Evolutionary conservation across 2,113 vertebrate species (phyloP), one percentile per base, ranked within the genome.

Genomic region (Sapayoa aenigma): DNA sequence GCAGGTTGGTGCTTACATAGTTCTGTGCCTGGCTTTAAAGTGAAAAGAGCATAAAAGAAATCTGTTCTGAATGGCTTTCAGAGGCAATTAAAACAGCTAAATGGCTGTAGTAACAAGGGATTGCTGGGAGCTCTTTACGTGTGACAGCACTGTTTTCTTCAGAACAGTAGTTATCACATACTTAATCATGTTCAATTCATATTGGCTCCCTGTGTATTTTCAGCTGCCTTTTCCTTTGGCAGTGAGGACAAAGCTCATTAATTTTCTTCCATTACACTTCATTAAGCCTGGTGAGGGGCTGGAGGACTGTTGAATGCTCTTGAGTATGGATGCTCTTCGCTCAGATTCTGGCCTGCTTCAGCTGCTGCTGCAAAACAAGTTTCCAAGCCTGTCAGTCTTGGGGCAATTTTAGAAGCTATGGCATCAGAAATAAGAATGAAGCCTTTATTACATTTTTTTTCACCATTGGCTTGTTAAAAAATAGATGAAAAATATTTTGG

Each of bases 101-200:
- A 27, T 90, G 56, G 56, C 44, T 77, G 47, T 74, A 86, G 80
- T 90, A 76, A 53, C 58, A 76, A 81, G 59, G 42, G 55, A 65
- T 63, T 80, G 71, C 71, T 87, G 33, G 5, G 24, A 69, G 75
- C 78, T 95, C 30, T 77, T 90, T 73, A 52, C 55, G 82, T 82
- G n/a, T 85, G 91, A 83, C 78, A 93, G 84, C 71, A 60, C 46
- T 31, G 23, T 91, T 95, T 95, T 80, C 88, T 88, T 90, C 21
- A 71, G 79, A 93, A 66, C 79, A 90, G n/a, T 68, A 56, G 42
- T 88, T 95, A 81, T 65, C 75, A 87, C 14, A 11, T 73, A 63
- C 87, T 95, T 91, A 94, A 93, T 97, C 94, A 88, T 37, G 65
- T 79, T 94, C 78, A 67, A 74, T 96, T 94, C 85, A 68, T 96